Base-by-base conservation (phyloP, 2,113 vertebrate species). In the Paradisaea rubra region DNA sequence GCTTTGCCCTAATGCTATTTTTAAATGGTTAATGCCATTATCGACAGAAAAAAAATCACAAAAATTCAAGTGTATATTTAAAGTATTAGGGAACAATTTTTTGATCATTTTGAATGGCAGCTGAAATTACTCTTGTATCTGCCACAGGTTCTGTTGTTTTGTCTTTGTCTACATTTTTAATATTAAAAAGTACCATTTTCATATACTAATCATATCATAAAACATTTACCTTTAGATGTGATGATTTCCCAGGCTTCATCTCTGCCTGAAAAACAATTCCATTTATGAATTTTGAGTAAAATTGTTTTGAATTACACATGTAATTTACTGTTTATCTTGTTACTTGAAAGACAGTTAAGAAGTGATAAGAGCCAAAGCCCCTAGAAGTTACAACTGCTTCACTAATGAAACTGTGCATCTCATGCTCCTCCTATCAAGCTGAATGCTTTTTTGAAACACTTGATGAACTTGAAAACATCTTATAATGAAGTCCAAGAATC, bases 221-320 rank as follows among this genome's bases (percentile, higher is more conserved):
- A 93, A 59, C 72, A 86, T 91, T 96, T 96, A 96, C 94, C 92
- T 95, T 91, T 78, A 64, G 88, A 83, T 39, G 86, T 81, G 94
- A 83, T 66, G 94, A 78, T 88, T 92, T 93, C 92, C 88, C 83
- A 91, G 70, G 52, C 72, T 86, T 91, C 86, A 93, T 93, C 80
- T 95, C 95, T 96, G 92, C 88, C 95, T 96, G 95, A 94, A 96
- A 94, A 22, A 95, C 83, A 96, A 94, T 95, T 95, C 53, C 76
- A 84, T 92, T 93, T 69, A 93, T 73, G 65, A 92, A 78, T 49
- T 76, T 86, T 89, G 60, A 92, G 83, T 92, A 72, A 79, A 89
- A 81, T 3, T 45, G 37, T 87, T 89, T 91, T 53, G 28, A 78
- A 23, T 81, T 56, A 87, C 19, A 84, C 22, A 91, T 3, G 47